Base-by-base conservation (phyloP, 2,888 invertebrate genomes). In the Coecobrya sp. region DNA sequence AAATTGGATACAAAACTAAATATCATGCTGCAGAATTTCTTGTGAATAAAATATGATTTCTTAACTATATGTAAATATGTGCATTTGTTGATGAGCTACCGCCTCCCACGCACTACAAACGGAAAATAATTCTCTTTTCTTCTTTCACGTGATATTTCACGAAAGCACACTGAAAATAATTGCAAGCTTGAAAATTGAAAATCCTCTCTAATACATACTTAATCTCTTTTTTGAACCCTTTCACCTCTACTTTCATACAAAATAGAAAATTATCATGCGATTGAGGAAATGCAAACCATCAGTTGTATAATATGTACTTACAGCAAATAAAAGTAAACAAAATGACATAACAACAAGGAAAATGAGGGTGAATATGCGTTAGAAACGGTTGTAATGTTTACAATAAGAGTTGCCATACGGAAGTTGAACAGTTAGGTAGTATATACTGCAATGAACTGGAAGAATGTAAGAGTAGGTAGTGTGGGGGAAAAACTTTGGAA, bases 11-110 rank as follows among this genome's bases (percentile, higher is more conserved):
- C 16, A 68, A 27, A 7, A 55, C n/a, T 19, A 55, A 7, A 5
- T 5, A 55, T n/a, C n/a, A n/a, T n/a, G 5, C 22, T 4, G 42
- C 19, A 19, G 27, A 36, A 16, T 45, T 59, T 82, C 25, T 16
- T 7, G 55, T 89, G 84, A 59, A 89, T 89, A 89, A 89, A 89
- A 89, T 84, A 89, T 89, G 89, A 89, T 25, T 84, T 73, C 19
- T 22, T 84, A 84, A 89, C 84, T 55, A 89, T 55, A 84, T 59
- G 84, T 70, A 84, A 89, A 89, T 70, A 89, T 49, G 55, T 55
- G 13, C 19, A 55, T 55, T 55, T 55, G 55, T 7, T 13, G 7
- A 7, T 19, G 52, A 13, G 52, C 13, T 10, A 2, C 52, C n/a
- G 49, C 16, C 1, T 1, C 10, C 49, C 10, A 49, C 49, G 10